Evolutionary conservation across 2,113 vertebrate species (phyloP).

Genomic region (Ophthalmolycus amberensis): DNA sequence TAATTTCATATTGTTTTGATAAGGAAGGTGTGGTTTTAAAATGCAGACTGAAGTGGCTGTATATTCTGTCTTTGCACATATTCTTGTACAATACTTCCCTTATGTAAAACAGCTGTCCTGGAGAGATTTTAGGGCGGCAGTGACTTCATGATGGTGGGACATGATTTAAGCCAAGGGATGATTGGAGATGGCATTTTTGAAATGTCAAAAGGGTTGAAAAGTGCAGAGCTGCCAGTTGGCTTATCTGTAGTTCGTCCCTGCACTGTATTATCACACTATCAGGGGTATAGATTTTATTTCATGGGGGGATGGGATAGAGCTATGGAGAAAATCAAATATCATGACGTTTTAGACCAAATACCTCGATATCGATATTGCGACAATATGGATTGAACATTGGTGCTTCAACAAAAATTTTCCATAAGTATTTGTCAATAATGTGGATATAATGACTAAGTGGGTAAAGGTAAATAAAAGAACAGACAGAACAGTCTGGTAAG

Average conservation of each 20-base stretch:
- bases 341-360: background rate
- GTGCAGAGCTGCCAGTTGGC: constrained; percentile 51
- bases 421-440: background rate
- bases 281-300: constrained; percentile 44
- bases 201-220: constrained; percentile 67
- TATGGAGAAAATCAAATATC: background rate
- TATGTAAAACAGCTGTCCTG: constrained; percentile 39
- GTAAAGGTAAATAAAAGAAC: background rate
- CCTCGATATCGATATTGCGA: background rate
- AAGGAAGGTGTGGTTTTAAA: background rate
- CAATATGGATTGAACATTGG: background rate
- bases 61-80: background rate
- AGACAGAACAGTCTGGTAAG: background rate
- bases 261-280: constrained; percentile 28
- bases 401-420: background rate
- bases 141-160: constrained; percentile 38
- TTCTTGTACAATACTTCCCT: background rate
- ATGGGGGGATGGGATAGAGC: background rate
- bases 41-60: background rate
- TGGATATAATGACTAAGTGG: background rate
- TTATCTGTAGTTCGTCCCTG: constrained; percentile 49
- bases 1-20: background rate
- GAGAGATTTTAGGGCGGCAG: constrained; percentile 35
- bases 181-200: constrained; percentile 62
- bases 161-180: constrained; percentile 55